These are phyloP conservation scores for Drosophila nigromelanica DNA, from an alignment of 1,140 invertebrate species.

Conservation along the genomic window DNA sequence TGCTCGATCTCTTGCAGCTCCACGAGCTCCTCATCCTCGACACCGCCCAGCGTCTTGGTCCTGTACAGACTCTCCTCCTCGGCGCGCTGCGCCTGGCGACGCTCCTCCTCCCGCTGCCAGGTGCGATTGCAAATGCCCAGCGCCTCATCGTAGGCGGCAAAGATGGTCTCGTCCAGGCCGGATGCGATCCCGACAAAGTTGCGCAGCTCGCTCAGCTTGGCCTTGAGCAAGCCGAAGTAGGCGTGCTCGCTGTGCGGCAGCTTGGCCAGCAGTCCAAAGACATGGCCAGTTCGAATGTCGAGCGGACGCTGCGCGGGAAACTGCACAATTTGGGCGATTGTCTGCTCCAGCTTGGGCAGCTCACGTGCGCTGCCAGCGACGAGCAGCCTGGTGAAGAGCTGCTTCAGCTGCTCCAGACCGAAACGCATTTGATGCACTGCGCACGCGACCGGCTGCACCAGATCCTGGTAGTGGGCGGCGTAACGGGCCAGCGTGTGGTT, in stretches of 20 bases:
- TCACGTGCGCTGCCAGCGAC: slow-evolving; percentile 52
- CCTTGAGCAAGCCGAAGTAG: slow-evolving; percentile 86
- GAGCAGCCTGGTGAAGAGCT: slow-evolving; percentile 47
- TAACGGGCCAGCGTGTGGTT: slow-evolving; percentile 69
- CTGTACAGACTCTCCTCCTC: slow-evolving; percentile 93
- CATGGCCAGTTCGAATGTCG: slow-evolving; percentile 45
- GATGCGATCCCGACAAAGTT: slow-evolving; percentile 75
- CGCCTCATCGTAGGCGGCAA: slow-evolving; percentile 85
- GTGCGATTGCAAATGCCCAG: slow-evolving; percentile 85
- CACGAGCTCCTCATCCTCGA: slow-evolving; percentile 90
- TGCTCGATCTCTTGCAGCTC: slow-evolving; percentile 88
- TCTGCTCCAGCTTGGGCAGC: slow-evolving; percentile 44
- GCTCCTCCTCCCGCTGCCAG: slow-evolving; percentile 91
- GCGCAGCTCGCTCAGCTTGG: slow-evolving; percentile 87
- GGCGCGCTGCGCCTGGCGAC: slow-evolving; percentile 87
- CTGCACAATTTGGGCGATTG: slow-evolving; percentile 62
- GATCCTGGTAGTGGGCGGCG: slow-evolving; percentile 73
- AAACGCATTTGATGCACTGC: slow-evolving; percentile 65
- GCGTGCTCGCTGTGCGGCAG: slow-evolving; percentile 64
- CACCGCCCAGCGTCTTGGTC: slow-evolving; percentile 88
- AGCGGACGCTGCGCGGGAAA: slow-evolving; percentile 61
- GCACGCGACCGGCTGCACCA: slow-evolving; percentile 74
- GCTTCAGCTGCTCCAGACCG: slow-evolving; percentile 68
- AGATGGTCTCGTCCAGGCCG: slow-evolving; percentile 84
- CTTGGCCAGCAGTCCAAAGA: slow-evolving; percentile 61